phyloP scores from a whole-genome alignment of 2,113 vertebrate genomes.

The Morone saxatilis region DNA sequence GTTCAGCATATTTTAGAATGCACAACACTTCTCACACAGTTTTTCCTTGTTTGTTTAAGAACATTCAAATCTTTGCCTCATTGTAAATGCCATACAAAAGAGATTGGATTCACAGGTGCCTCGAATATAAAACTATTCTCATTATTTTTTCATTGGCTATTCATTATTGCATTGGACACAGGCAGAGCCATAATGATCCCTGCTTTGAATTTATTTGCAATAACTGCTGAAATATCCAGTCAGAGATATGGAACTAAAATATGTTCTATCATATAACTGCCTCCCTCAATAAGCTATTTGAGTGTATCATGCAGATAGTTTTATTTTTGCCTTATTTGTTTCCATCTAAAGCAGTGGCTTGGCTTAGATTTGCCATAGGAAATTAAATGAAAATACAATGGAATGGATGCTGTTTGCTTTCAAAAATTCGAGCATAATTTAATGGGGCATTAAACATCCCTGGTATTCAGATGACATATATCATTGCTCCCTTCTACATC shows the following conservation, averaged over 20 bases:
- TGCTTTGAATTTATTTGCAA: conserved; percentile 51
- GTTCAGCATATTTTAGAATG: background rate
- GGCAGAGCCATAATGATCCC: conserved; percentile 16
- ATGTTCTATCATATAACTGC: conserved; percentile 45
- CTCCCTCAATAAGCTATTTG: conserved; percentile 37
- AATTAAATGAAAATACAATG: conserved; percentile 60
- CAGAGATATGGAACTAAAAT: conserved; percentile 27
- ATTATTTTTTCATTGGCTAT: conserved; percentile 31
- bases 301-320: conserved; percentile 33
- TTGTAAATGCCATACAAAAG: background rate
- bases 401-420: conserved; percentile 66
- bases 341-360: conserved; percentile 25
- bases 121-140: conserved; percentile 5
- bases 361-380: conserved; percentile 47
- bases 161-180: conserved; percentile 23
- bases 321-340: conserved; percentile 49
- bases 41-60: background rate
- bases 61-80: background rate
- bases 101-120: background rate
- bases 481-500: conserved; percentile 31
- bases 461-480: conserved; percentile 42
- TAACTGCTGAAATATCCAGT: conserved; percentile 43
- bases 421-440: conserved; percentile 43
- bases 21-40: background rate
- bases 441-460: conserved; percentile 45